Evolutionary conservation across 2,888 invertebrate species (phyloP).

Genomic region (Auanema sp.): DNA sequence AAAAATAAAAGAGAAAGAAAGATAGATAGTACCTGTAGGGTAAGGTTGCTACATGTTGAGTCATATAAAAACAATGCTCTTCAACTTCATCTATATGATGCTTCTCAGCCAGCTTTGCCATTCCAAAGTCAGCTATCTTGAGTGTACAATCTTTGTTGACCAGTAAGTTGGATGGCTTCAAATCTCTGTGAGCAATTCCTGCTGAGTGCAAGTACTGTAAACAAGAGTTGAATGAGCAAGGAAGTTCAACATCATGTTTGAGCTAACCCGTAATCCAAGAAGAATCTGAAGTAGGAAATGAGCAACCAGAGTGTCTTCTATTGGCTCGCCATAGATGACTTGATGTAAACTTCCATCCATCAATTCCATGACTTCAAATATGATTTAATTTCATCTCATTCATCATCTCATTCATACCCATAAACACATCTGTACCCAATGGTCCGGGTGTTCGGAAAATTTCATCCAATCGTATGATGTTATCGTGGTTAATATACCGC

Average conservation of each 20-base stretch:
- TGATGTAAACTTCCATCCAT: constrained; percentile 60
- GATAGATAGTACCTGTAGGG: constrained; percentile 38
- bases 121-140: constrained; percentile 59
- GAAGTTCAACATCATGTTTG: too few relatives aligned
- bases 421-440: constrained; percentile 56
- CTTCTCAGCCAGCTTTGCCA: constrained; percentile 54
- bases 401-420: constrained; percentile 28
- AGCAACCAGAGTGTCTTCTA: constrained; percentile 49
- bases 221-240: not conserved
- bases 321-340: constrained; percentile 54
- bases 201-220: constrained; percentile 59
- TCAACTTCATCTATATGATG: constrained; percentile 52
- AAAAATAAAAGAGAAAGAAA: not conserved
- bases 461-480: constrained; percentile 56
- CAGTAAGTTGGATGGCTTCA: constrained; percentile 59
- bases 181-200: constrained; percentile 57
- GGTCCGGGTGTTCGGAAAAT: constrained; percentile 59
- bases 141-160: constrained; percentile 52
- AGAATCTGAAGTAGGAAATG: constrained; percentile 53
- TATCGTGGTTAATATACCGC: constrained; percentile 55
- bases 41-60: constrained; percentile 58
- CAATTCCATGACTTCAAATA: constrained; percentile 54
- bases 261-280: constrained; percentile 47
- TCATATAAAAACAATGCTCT: constrained; percentile 62
- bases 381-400: not conserved